phyloP scores from a whole-genome alignment of 2,113 vertebrate genomes.

The Takifugu bimaculatus region DNA sequence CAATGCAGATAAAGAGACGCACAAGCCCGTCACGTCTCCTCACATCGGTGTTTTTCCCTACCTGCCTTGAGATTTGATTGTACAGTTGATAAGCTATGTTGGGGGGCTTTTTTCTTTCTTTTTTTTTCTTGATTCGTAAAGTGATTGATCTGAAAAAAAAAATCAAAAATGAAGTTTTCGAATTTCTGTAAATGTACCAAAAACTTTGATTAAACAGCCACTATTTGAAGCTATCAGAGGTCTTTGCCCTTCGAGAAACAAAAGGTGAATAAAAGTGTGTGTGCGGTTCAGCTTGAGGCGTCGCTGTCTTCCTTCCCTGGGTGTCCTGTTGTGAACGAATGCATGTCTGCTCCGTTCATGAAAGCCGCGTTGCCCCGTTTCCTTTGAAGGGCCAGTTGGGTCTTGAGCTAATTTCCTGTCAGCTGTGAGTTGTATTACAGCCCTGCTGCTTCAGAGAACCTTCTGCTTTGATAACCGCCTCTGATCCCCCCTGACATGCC shows the following conservation, averaged over 20 bases:
- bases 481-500: constrained; percentile 18
- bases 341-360: constrained; percentile 6
- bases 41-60: constrained; percentile 16
- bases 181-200: constrained; percentile 69
- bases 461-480: constrained; percentile 43
- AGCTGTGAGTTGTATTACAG: constrained; percentile 35
- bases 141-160: constrained; percentile 36
- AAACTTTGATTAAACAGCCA: constrained; percentile 51
- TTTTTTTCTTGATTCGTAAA: constrained; percentile 50
- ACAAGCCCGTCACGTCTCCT: constrained; percentile 27
- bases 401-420: constrained; percentile 57
- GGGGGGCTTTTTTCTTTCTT: constrained; percentile 18
- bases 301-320: not conserved
- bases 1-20: not conserved
- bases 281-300: not conserved
- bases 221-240: constrained; percentile 48
- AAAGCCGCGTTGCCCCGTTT: constrained; percentile 40
- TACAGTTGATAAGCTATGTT: constrained; percentile 78
- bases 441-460: constrained; percentile 32
- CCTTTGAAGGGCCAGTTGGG: constrained; percentile 41
- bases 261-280: constrained; percentile 69
- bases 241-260: constrained; percentile 57
- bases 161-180: constrained; percentile 54
- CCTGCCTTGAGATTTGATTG: constrained; percentile 67
- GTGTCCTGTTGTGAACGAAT: not conserved